Conservation (phyloP, 64 coral and sea anemone species). For the Montipora capricornis region DNA sequence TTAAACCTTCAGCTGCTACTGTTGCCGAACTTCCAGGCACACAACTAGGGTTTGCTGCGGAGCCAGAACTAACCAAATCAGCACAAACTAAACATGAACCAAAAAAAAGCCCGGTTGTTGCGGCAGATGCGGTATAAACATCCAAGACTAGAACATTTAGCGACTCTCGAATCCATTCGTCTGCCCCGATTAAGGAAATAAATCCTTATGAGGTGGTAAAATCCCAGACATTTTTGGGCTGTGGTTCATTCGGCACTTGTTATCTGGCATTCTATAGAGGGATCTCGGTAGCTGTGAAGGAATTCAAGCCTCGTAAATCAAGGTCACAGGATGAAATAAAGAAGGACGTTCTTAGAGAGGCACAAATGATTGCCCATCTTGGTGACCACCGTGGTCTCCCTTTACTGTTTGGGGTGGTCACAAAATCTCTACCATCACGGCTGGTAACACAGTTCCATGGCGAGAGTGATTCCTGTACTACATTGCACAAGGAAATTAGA, state of each 20-base stretch:
- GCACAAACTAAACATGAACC: background rate
- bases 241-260: conserved; percentile 23
- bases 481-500: conserved; percentile 17
- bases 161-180: background rate
- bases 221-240: background rate
- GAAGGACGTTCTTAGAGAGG: conserved; percentile 37
- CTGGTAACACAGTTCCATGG: conserved; percentile 66
- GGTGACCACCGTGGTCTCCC: conserved; percentile 53
- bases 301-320: conserved; percentile 4
- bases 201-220: conserved; percentile 17
- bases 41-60: background rate
- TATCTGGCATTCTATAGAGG: conserved; percentile 64
- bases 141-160: background rate
- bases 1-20: background rate
- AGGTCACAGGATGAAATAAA: conserved; percentile 21
- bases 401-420: conserved; percentile 55
- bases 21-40: background rate
- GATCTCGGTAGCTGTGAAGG: conserved; percentile 51
- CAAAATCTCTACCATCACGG: background rate
- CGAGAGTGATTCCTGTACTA: background rate
- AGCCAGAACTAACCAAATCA: background rate
- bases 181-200: conserved; percentile 24
- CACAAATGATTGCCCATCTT: conserved; percentile 34
- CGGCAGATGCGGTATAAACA: background rate
- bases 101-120: too few relatives aligned